Conservation (phyloP, 1,140 invertebrate genomes). For the Alviniconcha marisindica region DNA sequence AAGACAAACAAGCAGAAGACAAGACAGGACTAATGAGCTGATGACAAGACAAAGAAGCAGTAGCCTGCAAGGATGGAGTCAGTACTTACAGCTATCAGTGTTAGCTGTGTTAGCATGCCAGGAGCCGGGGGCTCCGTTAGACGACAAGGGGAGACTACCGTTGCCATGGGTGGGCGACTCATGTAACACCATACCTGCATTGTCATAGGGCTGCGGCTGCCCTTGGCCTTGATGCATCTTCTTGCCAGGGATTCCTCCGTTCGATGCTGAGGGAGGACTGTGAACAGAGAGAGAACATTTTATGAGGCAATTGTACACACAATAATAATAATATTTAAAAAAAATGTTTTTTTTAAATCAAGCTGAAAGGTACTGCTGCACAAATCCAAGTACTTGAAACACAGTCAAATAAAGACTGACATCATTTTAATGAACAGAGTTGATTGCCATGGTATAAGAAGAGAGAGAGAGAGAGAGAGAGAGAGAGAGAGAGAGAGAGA, state of each 20-base stretch:
- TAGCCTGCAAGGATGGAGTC: not conserved
- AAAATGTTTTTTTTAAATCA: too few species aligned
- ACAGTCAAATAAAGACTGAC: too few species aligned
- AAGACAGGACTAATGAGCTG: too few species aligned
- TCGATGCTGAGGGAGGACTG: conserved; percentile 49
- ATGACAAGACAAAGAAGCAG: not conserved
- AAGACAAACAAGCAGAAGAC: not conserved
- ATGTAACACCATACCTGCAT: conserved; percentile 58
- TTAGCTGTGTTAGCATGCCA: conserved; percentile 27
- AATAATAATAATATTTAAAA: too few species aligned
- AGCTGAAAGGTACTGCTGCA: too few species aligned
- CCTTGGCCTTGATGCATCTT: conserved; percentile 30
- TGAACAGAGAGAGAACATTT: not conserved
- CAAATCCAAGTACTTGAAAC: too few species aligned
- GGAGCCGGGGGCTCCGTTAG: not conserved
- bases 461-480: too few species aligned
- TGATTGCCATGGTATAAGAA: too few species aligned
- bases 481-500: too few species aligned
- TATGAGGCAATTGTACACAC: too few species aligned
- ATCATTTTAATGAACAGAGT: too few species aligned
- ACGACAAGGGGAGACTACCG: conserved; percentile 16
- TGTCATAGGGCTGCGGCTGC: conserved; percentile 52
- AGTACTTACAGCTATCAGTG: conserved; percentile 7
- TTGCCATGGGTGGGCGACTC: not conserved
- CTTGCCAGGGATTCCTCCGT: conserved; percentile 52